These are phyloP conservation scores for Thryonomys swinderianus DNA, from an alignment of 2,113 vertebrate genomes.

Conservation along the genomic window DNA sequence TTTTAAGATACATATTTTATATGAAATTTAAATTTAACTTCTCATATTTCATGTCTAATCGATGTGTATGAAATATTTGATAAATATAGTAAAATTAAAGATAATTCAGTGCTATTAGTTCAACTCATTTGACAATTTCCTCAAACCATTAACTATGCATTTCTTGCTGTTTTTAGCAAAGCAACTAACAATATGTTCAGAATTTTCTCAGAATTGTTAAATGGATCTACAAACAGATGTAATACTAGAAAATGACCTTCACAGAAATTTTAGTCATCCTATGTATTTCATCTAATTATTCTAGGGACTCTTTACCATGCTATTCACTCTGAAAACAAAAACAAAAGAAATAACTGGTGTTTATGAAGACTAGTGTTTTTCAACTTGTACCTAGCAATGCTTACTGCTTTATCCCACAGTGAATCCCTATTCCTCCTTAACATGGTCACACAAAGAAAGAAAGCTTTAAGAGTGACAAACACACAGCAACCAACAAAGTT, in stretches of 20 bases:
- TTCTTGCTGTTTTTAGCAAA: background rate
- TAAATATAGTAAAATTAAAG: background rate
- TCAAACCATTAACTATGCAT: background rate
- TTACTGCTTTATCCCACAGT: background rate
- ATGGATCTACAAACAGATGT: conserved; percentile 6
- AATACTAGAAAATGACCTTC: background rate
- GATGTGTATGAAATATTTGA: background rate
- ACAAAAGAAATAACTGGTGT: conserved; percentile 58
- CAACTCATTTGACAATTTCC: background rate
- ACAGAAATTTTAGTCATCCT: conserved; percentile 31
- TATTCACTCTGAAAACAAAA: conserved; percentile 67
- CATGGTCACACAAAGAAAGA: conserved; percentile 10
- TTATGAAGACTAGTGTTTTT: conserved; percentile 48
- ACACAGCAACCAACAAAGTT: conserved; percentile 1
- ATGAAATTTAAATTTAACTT: conserved; percentile 4
- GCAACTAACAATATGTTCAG: background rate
- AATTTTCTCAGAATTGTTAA: conserved; percentile 56
- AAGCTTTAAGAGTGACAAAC: background rate
- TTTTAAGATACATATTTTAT: background rate
- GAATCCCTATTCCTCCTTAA: background rate
- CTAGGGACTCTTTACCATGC: background rate
- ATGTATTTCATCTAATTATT: background rate
- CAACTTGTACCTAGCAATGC: background rate
- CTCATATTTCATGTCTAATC: background rate
- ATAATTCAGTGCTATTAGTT: background rate